Evolutionary conservation across 2,113 vertebrate species (phyloP), one percentile per base, ranked within the genome.

Genomic region (Apistogramma diplotaenia): DNA sequence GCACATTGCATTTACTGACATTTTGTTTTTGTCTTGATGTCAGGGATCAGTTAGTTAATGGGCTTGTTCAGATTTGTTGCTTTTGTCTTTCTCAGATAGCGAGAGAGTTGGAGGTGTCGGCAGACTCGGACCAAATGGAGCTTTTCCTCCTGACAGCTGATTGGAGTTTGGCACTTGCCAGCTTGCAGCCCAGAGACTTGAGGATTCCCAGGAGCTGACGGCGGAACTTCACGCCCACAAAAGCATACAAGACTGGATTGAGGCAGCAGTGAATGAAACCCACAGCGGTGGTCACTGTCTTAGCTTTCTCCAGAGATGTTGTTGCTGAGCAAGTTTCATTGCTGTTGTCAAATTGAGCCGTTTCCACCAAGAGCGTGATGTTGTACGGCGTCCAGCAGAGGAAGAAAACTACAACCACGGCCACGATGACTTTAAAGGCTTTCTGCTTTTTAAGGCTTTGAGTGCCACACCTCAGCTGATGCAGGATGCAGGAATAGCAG

Each of bases 181-280:
- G 31, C 12, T 86, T 90, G 82, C 94, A 94, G 76, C 96, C 94
- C 67, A 95, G 33, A 6, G 87, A 87, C 5, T 49, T 82, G 25
- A 97, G 73, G 53, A 97, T 87, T 2, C 88, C 80, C 76, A 96
- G 53, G 61, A 97, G 93, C 13, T 96, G 95, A 61, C 89, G 94
- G 2, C 96, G 93, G 82, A 98, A 98, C 90, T 97, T 98, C 62
- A 95, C 91, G 0, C 96, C 96, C 16, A 98, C 91, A 4, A 97
- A 97, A 29, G 96, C 96, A 0, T 98, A 98, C 60, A 98, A 95
- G 70, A 98, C 67, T 0, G 97, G 97, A 82, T 98, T 98, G 37
- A 98, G 93, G 91, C 96, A 96, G 93, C 96, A 96, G 91, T 98
- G 97, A 62, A 97, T 88, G 84, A 95, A 95, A 16, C 96, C 95